These are phyloP conservation scores for Gambusia yucatana DNA, from an alignment of 2,797 vertebrate species.

Conservation along the genomic window DNA sequence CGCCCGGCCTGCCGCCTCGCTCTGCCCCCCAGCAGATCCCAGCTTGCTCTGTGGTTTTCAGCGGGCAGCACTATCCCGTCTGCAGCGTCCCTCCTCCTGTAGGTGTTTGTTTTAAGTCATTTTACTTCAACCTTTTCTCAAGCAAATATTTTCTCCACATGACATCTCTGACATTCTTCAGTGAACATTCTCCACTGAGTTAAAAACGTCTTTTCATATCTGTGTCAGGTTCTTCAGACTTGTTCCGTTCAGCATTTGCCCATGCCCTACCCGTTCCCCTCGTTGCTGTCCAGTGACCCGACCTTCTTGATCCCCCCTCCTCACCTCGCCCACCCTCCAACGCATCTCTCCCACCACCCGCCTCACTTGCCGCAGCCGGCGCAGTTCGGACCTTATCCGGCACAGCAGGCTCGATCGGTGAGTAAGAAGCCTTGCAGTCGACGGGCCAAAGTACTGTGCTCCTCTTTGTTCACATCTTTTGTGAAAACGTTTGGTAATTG, in stretches of 20 bases:
- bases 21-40: conserved; percentile 89
- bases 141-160: background rate
- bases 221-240: conserved; percentile 90
- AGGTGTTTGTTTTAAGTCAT: conserved; percentile 63
- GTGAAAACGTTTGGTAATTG: background rate
- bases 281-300: conserved; percentile 93
- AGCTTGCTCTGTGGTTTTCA: conserved; percentile 94
- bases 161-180: background rate
- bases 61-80: conserved; percentile 91
- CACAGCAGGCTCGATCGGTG: conserved; percentile 95
- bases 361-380: conserved; percentile 93
- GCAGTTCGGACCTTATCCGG: conserved; percentile 94
- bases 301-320: conserved; percentile 88
- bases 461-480: background rate
- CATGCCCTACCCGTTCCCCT: conserved; percentile 95
- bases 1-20: conserved; percentile 88
- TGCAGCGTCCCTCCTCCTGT: conserved; percentile 81
- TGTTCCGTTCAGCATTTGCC: conserved; percentile 98
- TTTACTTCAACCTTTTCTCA: background rate
- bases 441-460: background rate
- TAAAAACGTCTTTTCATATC: conserved; percentile 12
- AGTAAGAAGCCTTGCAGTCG: conserved; percentile 53
- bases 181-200: background rate
- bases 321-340: conserved; percentile 84
- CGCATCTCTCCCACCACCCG: conserved; percentile 93